Evolutionary conservation across 2,113 vertebrate species (phyloP).

Genomic region (Pavo muticus): DNA sequence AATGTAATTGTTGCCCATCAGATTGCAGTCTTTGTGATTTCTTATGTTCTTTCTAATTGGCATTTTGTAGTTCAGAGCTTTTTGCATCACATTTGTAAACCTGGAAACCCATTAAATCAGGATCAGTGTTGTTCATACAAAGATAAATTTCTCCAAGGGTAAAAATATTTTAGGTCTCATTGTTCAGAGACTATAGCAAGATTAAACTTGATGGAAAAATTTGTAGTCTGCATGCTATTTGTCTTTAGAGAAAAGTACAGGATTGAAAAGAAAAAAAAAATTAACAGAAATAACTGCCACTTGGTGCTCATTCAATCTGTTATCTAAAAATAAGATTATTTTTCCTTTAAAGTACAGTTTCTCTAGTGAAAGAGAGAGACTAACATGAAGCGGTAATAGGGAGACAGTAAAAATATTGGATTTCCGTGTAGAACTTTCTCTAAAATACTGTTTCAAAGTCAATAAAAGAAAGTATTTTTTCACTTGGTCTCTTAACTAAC

Average conservation of each 20-base stretch:
- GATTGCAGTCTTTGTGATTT: background rate
- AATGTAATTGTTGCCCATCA: background rate
- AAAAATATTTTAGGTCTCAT: background rate
- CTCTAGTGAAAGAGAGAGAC: background rate
- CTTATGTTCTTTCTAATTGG: background rate
- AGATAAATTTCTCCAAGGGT: background rate
- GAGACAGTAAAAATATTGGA: background rate
- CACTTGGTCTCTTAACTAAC: background rate
- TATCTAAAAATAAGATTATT: slow-evolving; percentile 11
- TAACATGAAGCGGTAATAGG: slow-evolving; percentile 8
- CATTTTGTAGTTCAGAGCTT: background rate
- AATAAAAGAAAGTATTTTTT: slow-evolving; percentile 32
- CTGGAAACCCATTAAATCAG: background rate
- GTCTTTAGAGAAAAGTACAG: slow-evolving; percentile 4
- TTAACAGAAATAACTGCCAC: background rate
- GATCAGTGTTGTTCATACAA: background rate
- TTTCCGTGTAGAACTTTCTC: slow-evolving; percentile 3
- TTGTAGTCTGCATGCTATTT: background rate
- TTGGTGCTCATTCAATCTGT: background rate
- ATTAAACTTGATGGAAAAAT: slow-evolving; percentile 1
- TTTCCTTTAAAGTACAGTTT: slow-evolving; percentile 53
- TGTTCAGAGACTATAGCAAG: background rate
- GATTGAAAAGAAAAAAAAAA: background rate
- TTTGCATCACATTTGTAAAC: background rate
- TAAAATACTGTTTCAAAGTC: background rate